Conservation (phyloP, 2,888 invertebrate genomes). For the Mermis nigrescens region DNA sequence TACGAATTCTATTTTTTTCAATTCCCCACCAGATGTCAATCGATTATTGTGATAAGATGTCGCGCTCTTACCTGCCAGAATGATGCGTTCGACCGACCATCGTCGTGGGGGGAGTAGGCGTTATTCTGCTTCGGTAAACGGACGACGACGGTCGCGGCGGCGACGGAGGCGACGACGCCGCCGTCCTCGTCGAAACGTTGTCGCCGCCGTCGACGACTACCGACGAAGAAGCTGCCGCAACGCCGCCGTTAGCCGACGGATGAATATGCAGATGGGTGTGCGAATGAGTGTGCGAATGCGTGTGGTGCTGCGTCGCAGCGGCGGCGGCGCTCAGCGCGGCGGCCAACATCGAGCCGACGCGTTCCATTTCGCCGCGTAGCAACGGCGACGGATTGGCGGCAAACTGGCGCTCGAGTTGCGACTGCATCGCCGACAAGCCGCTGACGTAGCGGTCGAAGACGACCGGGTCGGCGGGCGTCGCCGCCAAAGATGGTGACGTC, state of each 20-base stretch:
- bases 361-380: neutral
- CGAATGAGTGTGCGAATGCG: conserved; percentile 57
- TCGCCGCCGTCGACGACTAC: conserved; percentile 8
- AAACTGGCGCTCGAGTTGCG: neutral
- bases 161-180: conserved; percentile 41
- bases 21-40: too few relatives aligned
- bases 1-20: too few relatives aligned
- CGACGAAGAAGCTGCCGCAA: conserved; percentile 12
- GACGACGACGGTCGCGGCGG: too few relatives aligned
- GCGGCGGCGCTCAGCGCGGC: neutral
- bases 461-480: neutral
- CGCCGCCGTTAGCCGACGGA: conserved; percentile 43
- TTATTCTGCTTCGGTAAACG: neutral
- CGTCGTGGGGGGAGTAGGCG: neutral
- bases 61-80: too few relatives aligned
- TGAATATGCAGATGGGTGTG: conserved; percentile 63
- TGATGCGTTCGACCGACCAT: neutral
- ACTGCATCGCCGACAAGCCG: neutral
- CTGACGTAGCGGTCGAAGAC: neutral
- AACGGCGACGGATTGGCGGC: neutral
- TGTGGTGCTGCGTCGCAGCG: conserved; percentile 40
- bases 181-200: conserved; percentile 33
- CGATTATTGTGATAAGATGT: too few relatives aligned
- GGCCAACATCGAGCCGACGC: neutral
- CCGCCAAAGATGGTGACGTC: neutral